Conservation (phyloP, 2,113 vertebrate genomes). For the Smithornis capensis region DNA sequence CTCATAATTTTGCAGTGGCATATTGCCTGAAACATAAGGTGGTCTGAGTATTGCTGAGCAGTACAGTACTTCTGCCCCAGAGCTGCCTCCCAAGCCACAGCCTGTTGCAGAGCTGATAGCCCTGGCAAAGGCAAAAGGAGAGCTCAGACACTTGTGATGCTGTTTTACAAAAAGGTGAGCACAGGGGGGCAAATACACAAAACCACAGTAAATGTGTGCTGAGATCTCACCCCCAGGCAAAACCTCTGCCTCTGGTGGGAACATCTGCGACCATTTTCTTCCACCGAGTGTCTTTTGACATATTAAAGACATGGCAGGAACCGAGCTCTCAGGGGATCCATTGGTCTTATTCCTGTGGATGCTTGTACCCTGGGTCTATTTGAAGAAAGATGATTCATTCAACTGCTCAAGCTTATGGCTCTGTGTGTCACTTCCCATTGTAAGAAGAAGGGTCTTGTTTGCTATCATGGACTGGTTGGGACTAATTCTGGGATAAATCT, state of each 20-base stretch:
- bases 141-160: not conserved
- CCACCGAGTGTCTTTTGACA: constrained; percentile 16
- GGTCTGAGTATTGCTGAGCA: not conserved
- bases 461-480: not conserved
- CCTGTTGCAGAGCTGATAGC: not conserved
- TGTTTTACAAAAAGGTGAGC: not conserved
- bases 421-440: constrained; percentile 19
- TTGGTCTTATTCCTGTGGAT: constrained; percentile 9
- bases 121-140: not conserved
- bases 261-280: not conserved
- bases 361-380: constrained; percentile 14
- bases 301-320: constrained; percentile 44
- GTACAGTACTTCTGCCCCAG: not conserved
- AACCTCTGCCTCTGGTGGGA: constrained; percentile 13
- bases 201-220: not conserved
- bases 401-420: not conserved
- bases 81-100: not conserved
- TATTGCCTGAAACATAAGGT: accelerated
- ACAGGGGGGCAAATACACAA: not conserved
- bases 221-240: not conserved
- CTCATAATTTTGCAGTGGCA: not conserved
- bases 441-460: constrained; percentile 12
- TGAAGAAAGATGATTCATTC: constrained; percentile 53
- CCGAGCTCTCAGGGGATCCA: constrained; percentile 28
- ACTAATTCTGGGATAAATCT: constrained; percentile 33